Base-by-base conservation (phyloP, 2,113 vertebrate genomes). In the Lathamus discolor region DNA sequence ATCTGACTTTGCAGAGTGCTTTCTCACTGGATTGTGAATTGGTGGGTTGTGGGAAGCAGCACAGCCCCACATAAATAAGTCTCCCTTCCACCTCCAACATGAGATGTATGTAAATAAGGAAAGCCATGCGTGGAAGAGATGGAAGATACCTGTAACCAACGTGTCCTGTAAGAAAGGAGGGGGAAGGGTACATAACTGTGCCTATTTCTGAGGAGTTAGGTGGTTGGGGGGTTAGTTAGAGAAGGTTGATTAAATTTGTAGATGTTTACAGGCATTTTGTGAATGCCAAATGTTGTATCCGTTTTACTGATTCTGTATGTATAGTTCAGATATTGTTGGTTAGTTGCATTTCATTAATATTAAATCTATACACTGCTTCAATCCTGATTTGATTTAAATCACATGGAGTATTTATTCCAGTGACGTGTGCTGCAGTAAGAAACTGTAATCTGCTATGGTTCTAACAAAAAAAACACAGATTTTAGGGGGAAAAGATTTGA, bases 1-100 rank as follows among this genome's bases (percentile, higher is more conserved):
- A 11, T 44, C 5, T 31, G 23, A 69, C 6, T 15, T 70, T 5
- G 1, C 0, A 0, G 18, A 4, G 3, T 64, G 13, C 7, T 61
- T 70, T 61, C 68, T 83, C 44, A 41, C 15, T 51, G 28, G 17
- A 33, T 2, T 17, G 20, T 46, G n/a, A 13, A 41, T 62, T 29
- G 28, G 37, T 39, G 37, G 14, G 12, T 10, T 44, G 13, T 28
- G 9, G 12, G 25, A 4, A 64, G 27, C 5, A 23, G 22, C 15
- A 35, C 8, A 48, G 19, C 14, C 68, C n/a, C 20, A 35, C 6
- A 29, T 7, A 6, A 54, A 49, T 44, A 43, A n/a, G 10, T 8
- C 13, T 27, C 24, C 4, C 8, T 61, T 64, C 8, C 11, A 41
- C 33, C 28, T 69, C 28, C 19, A 49, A 8, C 2, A 62, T 81